Percentiles rank a stretch among this genome's conserved stretches.
These are phyloP conservation scores for Eleginops maclovinus DNA, from an alignment of 2,113 vertebrate genomes.

Conservation along the genomic window DNA sequence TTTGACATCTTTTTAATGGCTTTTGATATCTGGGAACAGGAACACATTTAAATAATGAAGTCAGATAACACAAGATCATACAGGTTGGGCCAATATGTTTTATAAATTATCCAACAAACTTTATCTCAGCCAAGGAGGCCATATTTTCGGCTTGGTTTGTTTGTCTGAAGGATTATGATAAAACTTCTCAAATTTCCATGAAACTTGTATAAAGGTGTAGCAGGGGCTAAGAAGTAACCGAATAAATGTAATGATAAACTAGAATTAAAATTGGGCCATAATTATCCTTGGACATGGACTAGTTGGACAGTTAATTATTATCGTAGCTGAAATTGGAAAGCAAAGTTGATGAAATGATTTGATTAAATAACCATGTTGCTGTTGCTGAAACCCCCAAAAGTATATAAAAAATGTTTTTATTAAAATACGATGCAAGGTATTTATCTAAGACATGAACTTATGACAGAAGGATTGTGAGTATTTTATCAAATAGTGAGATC, in stretches of 20 bases:
- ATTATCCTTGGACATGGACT: background rate
- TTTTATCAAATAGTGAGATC: slow-evolving; percentile 43
- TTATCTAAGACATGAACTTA: slow-evolving; percentile 34
- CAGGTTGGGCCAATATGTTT: background rate
- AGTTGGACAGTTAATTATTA: background rate
- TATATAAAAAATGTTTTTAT: slow-evolving; percentile 8
- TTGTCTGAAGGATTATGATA: too few relatives aligned
- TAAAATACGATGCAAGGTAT: slow-evolving; percentile 10
- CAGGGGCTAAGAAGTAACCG: too few relatives aligned
- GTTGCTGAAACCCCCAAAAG: too few relatives aligned
- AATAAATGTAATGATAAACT: too few relatives aligned
- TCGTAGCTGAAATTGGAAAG: background rate
- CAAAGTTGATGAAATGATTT: background rate
- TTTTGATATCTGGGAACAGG: background rate
- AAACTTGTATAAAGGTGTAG: too few relatives aligned
- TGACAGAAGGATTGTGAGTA: slow-evolving; percentile 26
- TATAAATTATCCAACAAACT: background rate
- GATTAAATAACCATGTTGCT: background rate
- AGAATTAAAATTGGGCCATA: too few relatives aligned
- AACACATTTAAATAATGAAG: slow-evolving; percentile 1
- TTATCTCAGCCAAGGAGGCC: background rate
- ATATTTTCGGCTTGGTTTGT: too few relatives aligned
- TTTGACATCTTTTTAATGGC: background rate
- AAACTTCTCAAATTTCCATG: too few relatives aligned
- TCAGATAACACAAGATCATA: background rate